phyloP scores from a whole-genome alignment of 2,888 invertebrate species.

The Schizotus pectinicornis region DNA sequence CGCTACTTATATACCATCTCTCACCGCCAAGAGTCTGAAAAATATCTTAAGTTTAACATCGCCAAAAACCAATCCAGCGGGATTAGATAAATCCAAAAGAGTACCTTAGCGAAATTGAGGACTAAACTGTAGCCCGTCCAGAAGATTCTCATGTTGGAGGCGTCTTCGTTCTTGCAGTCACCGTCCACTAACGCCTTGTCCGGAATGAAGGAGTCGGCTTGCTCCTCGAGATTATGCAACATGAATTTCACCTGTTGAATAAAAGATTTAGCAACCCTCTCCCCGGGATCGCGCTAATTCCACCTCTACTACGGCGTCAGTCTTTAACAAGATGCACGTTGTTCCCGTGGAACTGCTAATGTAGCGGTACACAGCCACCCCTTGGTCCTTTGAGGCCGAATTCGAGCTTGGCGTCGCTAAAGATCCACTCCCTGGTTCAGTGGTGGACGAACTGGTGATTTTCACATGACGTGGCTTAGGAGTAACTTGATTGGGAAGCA shows the following conservation, averaged over 20 bases:
- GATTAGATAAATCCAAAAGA: too few species aligned
- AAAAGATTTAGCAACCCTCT: not conserved
- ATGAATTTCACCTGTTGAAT: slow-evolving; percentile 50
- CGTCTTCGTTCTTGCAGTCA: slow-evolving; percentile 76
- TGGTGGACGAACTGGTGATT: slow-evolving; percentile 63
- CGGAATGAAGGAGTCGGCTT: slow-evolving; percentile 78
- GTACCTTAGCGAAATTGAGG: slow-evolving; percentile 82
- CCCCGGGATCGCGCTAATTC: slow-evolving; percentile 2
- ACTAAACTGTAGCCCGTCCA: slow-evolving; percentile 79
- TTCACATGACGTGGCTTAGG: slow-evolving; percentile 69
- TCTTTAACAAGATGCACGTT: slow-evolving; percentile 79
- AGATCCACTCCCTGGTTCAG: slow-evolving; percentile 37
- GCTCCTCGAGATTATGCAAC: slow-evolving; percentile 51
- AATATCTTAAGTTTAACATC: not conserved
- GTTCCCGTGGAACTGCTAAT: slow-evolving; percentile 69
- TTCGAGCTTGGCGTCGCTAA: slow-evolving; percentile 34
- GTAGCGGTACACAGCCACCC: slow-evolving; percentile 67
- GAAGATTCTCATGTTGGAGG: slow-evolving; percentile 72
- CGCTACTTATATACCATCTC: slow-evolving; percentile 83
- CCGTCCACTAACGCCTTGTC: slow-evolving; percentile 73
- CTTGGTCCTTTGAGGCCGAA: slow-evolving; percentile 38
- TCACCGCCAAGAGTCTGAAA: slow-evolving; percentile 86
- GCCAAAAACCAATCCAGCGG: too few species aligned
- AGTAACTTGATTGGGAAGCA: slow-evolving; percentile 49
- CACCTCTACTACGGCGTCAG: slow-evolving; percentile 73